phyloP scores from a whole-genome alignment of 2,888 invertebrate species.

The Drosophila kanekoi region DNA sequence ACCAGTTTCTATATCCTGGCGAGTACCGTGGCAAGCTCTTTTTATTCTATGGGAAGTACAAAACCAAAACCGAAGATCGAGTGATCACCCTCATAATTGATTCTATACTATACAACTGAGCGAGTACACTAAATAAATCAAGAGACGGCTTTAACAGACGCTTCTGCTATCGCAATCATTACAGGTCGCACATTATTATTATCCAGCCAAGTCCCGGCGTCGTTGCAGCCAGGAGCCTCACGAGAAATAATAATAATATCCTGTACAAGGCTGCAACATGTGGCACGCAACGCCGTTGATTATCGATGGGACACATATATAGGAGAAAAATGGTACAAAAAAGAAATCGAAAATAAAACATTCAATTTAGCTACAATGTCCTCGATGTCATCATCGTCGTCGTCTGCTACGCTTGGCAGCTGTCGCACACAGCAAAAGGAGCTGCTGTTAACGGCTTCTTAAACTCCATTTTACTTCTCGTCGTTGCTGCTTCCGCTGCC shows the following conservation, averaged over 20 bases:
- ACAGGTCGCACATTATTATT: constrained; percentile 28
- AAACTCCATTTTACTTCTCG: constrained; percentile 58
- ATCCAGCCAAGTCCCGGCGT: constrained; percentile 25
- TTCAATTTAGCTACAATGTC: constrained; percentile 69
- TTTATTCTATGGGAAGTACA: constrained; percentile 41
- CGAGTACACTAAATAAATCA: constrained; percentile 33
- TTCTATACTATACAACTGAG: constrained; percentile 20
- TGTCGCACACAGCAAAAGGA: constrained; percentile 66
- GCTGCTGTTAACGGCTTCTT: constrained; percentile 44
- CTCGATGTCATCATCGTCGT: constrained; percentile 32
- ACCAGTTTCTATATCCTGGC: constrained; percentile 52
- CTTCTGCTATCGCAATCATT: constrained; percentile 44
- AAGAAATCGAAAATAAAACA: constrained; percentile 52
- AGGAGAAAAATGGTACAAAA: constrained; percentile 12
- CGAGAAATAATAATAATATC: constrained; percentile 73
- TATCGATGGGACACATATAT: constrained; percentile 46
- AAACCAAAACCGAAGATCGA: constrained; percentile 19
- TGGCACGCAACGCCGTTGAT: constrained; percentile 63
- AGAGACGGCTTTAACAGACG: constrained; percentile 56
- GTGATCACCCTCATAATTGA: constrained; percentile 8
- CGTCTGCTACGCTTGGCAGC: constrained; percentile 50
- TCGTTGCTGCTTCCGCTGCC: constrained; percentile 27
- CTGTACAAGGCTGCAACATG: constrained; percentile 73
- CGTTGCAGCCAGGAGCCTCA: constrained; percentile 40
- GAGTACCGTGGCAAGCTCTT: constrained; percentile 18